These are phyloP conservation scores for Mylabris sibirica DNA, from an alignment of 2,888 invertebrate genomes.

Conservation along the genomic window DNA sequence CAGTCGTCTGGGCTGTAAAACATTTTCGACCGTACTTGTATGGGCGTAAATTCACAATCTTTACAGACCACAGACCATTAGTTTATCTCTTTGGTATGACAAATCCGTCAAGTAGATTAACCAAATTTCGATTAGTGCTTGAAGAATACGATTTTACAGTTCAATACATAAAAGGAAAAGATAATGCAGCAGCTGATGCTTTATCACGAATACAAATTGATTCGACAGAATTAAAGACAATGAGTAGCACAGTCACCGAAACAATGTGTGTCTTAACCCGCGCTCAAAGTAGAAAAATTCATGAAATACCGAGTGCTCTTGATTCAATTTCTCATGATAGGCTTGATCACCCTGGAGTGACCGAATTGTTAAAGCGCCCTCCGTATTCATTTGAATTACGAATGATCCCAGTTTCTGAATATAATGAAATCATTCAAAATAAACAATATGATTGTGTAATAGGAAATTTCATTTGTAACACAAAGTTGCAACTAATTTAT, in stretches of 20 bases:
- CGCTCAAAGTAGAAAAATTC: neutral
- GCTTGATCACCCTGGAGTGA: slow-evolving; percentile 26
- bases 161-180: slow-evolving; percentile 39
- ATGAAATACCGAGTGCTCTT: too few relatives aligned
- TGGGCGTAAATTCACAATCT: slow-evolving; percentile 37
- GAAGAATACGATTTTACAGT: slow-evolving; percentile 41
- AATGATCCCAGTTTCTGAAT: neutral
- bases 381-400: slow-evolving; percentile 25
- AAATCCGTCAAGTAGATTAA: slow-evolving; percentile 43
- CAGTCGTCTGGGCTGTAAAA: slow-evolving; percentile 40
- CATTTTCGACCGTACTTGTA: slow-evolving; percentile 39
- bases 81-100: slow-evolving; percentile 41
- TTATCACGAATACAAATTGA: slow-evolving; percentile 20
- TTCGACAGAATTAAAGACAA: slow-evolving; percentile 25
- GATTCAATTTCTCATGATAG: neutral
- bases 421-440: neutral
- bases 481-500: slow-evolving; percentile 15
- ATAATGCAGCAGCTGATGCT: slow-evolving; percentile 30
- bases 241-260: slow-evolving; percentile 16
- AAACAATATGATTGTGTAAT: neutral
- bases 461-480: neutral
- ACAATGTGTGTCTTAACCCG: slow-evolving; percentile 7
- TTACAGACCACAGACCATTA: slow-evolving; percentile 41
- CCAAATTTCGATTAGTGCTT: slow-evolving; percentile 42
- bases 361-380: slow-evolving; percentile 31